Evolutionary conservation across 2,888 invertebrate species (phyloP).

Genomic region (Lepas anatifera): DNA sequence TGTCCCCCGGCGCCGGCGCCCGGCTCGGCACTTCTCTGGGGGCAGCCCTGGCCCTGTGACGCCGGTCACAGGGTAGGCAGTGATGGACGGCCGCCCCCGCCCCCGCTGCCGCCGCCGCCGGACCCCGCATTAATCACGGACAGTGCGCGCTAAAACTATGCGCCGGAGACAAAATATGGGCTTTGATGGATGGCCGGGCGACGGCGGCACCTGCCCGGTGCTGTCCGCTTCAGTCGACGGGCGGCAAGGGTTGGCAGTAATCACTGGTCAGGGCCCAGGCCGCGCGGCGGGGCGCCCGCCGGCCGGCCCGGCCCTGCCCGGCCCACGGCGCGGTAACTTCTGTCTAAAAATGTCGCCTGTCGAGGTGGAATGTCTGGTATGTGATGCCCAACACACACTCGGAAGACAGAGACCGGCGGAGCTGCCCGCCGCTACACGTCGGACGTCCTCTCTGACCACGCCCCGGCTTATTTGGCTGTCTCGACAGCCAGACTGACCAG

Average conservation of each 20-base stretch:
- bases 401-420: no score
- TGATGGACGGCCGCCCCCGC: background rate
- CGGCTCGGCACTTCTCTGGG: no score
- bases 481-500: no score
- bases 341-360: conserved; percentile 9
- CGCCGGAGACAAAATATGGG: conserved; percentile 8
- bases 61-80: background rate
- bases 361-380: background rate
- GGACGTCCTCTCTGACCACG: no score
- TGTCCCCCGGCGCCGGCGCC: no score
- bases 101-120: background rate
- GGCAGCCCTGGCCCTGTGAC: background rate
- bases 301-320: background rate
- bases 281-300: background rate
- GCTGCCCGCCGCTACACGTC: no score
- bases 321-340: background rate
- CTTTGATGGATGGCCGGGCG: background rate
- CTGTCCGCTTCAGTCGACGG: no score
- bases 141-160: conserved; percentile 9
- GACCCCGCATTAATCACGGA: conserved; percentile 3
- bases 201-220: background rate
- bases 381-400: no score
- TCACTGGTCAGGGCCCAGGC: background rate
- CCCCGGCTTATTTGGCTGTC: no score
- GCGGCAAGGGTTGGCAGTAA: conserved; percentile 1